Base-by-base conservation (phyloP, 2,113 vertebrate species). In the Mastomys coucha region DNA sequence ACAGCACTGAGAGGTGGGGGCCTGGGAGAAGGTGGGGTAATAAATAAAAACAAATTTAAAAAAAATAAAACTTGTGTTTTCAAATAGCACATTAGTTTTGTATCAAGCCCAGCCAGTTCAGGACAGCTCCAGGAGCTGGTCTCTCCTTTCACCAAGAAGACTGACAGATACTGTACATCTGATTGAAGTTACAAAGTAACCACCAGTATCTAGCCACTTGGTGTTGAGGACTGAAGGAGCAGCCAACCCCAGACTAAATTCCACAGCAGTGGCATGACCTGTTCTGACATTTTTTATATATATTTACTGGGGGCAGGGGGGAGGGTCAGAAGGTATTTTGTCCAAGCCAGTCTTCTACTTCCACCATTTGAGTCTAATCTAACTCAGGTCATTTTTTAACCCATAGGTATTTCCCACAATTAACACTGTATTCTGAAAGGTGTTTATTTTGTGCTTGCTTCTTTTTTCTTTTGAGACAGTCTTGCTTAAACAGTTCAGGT, bases 141-240 rank as follows among this genome's bases (percentile, higher is more conserved):
- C 36, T 51, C 5, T 39, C 77, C 96, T 97, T 81, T 63, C 81
- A 51, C 78, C 69, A n/a, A n/a, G 14, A 72, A 63, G 76, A 33
- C 96, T 69, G 56, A 3, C 45, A 24, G 14, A 70, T 42, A 24
- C 63, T 8, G 10, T 42, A 28, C 0, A 0, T 1, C 3, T 2
- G 0, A 0, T n/a, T 67, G 2, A 33, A 24, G 5, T 33, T 89
- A 69, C 69, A 88, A 95, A 96, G 92, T 75, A 19, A 60, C 78
- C 13, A 42, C 31, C 70, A 67, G 65, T 33, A 22, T 4, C 0
- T 1, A 73, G 75, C 0, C 0, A 24, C 24, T 2, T 26, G 1
- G 36, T 42, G 77, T 2, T 76, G 9, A 5, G 28, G 0, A 0
- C 4, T 26, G 28, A 58, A 16, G 33, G 53, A 90, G 69, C n/a